A percentile compares a stretch with the other conserved stretches of the same genome.
These are phyloP conservation scores for Neotragus pygmaeus DNA, from an alignment of 2,113 vertebrate species.

Conservation along the genomic window DNA sequence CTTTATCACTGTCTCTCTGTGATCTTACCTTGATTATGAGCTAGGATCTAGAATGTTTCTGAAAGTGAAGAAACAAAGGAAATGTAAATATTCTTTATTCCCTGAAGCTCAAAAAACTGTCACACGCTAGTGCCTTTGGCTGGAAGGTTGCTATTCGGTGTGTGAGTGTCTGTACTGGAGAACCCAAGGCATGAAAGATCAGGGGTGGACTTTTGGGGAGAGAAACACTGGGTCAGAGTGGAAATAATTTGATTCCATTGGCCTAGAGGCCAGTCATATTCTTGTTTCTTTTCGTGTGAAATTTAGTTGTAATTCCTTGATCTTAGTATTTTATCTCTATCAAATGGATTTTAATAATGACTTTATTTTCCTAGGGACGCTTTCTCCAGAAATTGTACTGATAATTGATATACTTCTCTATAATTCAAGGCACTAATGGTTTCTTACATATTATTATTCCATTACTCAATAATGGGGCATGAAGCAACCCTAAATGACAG, in stretches of 20 bases:
- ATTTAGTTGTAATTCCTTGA: neutral
- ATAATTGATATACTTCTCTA: neutral
- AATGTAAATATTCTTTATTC: neutral
- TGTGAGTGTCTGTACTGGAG: neutral
- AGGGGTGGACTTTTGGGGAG: neutral
- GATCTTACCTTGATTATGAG: neutral
- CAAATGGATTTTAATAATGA: neutral
- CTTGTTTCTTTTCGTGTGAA: neutral
- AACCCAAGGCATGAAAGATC: neutral
- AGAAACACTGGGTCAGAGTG: neutral
- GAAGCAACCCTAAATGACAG: slow-evolving; percentile 50
- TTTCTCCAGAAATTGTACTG: neutral
- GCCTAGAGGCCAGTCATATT: neutral
- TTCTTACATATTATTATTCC: neutral
- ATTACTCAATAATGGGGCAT: slow-evolving; percentile 12
- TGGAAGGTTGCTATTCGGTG: neutral
- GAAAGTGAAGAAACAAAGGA: neutral
- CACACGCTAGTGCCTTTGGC: neutral
- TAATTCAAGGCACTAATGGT: neutral
- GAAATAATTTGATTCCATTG: neutral
- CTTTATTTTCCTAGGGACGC: neutral
- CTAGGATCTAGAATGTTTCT: neutral
- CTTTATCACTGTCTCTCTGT: neutral
- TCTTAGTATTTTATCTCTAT: neutral
- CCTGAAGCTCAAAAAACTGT: neutral